A percentile compares a stretch with the other conserved stretches of the same genome.
Conservation (phyloP, 2,888 invertebrate species). For the Axea sp. region DNA sequence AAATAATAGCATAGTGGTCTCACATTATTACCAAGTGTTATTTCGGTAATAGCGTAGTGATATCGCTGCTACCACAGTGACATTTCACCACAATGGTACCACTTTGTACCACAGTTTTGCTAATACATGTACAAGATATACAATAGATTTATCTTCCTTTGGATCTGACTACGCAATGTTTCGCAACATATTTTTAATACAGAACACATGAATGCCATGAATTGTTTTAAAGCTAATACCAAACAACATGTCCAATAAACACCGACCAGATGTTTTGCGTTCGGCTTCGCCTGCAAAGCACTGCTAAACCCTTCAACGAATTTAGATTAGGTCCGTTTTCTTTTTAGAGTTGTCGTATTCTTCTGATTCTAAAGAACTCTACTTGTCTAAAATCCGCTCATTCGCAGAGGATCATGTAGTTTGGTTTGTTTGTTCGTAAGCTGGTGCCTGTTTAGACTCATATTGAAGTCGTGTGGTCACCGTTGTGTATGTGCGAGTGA, state of each 20-base stretch:
- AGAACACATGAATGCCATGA: slow-evolving; percentile 49
- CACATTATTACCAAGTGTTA: too few species aligned
- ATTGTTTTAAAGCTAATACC: slow-evolving; percentile 50
- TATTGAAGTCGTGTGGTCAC: slow-evolving; percentile 77
- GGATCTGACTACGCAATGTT: slow-evolving; percentile 24
- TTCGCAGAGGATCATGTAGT: slow-evolving; percentile 5
- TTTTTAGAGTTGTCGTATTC: slow-evolving; percentile 5
- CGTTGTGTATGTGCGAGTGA: slow-evolving; percentile 53
- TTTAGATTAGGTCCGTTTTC: slow-evolving; percentile 4
- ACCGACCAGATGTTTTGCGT: slow-evolving; percentile 46
- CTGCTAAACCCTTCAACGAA: slow-evolving; percentile 19
- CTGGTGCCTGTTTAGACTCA: slow-evolving; percentile 71
- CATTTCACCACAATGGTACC: too few species aligned
- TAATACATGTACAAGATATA: too few species aligned
- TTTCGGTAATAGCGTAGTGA: too few species aligned
- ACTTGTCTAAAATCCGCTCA: slow-evolving; percentile 15
- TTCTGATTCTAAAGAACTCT: slow-evolving; percentile 5
- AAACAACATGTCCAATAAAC: slow-evolving; percentile 50
- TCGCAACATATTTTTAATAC: slow-evolving; percentile 36
- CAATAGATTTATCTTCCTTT: slow-evolving; percentile 1
- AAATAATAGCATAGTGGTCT: too few species aligned
- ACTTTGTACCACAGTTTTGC: too few species aligned
- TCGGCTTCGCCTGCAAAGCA: slow-evolving; percentile 58
- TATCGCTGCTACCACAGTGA: too few species aligned
- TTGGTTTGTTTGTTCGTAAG: slow-evolving; percentile 23